Conservation (phyloP, 2,888 invertebrate genomes). For the Lasioglossum marginatum region DNA sequence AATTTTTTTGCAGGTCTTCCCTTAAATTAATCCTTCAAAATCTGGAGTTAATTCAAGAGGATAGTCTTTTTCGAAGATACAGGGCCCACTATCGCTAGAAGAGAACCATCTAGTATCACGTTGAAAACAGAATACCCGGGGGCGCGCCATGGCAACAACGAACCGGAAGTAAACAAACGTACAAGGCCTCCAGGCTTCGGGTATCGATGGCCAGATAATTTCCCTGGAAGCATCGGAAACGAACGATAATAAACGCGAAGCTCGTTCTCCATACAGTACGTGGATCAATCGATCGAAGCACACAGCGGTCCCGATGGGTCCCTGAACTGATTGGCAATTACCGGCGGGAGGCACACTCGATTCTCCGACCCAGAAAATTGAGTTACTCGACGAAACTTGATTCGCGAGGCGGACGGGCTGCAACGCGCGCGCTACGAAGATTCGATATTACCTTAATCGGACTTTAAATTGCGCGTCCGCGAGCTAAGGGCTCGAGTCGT, state of each 20-base stretch:
- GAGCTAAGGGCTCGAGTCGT: not conserved
- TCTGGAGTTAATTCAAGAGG: not conserved
- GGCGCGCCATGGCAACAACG: not conserved
- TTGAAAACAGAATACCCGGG: no score
- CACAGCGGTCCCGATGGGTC: conserved; percentile 42
- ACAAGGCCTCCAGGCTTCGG: not conserved
- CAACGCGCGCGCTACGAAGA: conserved; percentile 36
- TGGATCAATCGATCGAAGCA: conserved; percentile 10
- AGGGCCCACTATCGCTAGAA: no score
- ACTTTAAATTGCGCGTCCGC: conserved; percentile 40
- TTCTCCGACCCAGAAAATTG: conserved; percentile 69
- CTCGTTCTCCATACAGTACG: not conserved
- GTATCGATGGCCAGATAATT: conserved; percentile 3
- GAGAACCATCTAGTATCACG: not conserved
- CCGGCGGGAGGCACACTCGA: conserved; percentile 47
- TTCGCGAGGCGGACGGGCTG: conserved; percentile 47
- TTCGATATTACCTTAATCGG: conserved; percentile 60
- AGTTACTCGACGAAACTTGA: conserved; percentile 65
- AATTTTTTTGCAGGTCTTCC: no score
- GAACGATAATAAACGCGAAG: not conserved
- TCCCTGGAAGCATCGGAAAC: conserved; percentile 21
- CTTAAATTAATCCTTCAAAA: not conserved
- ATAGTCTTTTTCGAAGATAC: no score
- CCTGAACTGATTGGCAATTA: conserved; percentile 72
- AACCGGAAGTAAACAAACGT: not conserved